Evolutionary conservation across 1,140 invertebrate genomes (phyloP), one percentile per base, ranked within the genome.

Genomic region (Drosophila miranda): DNA sequence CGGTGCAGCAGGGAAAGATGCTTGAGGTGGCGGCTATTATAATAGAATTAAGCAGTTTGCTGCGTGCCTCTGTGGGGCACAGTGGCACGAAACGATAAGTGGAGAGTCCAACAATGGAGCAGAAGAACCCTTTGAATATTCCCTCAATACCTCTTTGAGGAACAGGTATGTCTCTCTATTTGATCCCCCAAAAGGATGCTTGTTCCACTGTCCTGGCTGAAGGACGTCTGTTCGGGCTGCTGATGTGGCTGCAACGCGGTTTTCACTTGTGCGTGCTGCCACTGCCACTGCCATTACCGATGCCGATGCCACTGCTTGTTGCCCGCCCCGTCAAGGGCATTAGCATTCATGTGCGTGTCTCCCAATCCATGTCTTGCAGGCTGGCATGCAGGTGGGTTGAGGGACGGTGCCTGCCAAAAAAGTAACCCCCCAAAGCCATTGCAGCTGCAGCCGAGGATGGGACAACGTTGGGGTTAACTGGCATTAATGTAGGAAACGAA

Each of bases 381-480:
- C 30, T 44, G 34, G 45, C 46, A 41, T 19, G 16, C 19, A 49
- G 19, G 52, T 49, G 8, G 30, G 8, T 30, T 9, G 30, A 9
- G 30, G 30, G 8, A 2, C 8, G 2, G 30, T 2, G 3, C 43
- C 70, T 78, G 64, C 66, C 77, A 77, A 79, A 75, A 84, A 61
- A 73, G 68, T 70, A 79, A 58, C 61, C 45, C 46, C 62, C 58
- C 67, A 74, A 77, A 72, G 79, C 78, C 69, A 54, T 74, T 44
- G 61, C 44, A 38, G 73, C 69, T 87, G 74, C 78, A 71, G 71
- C 58, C 78, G 70, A 71, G 60, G 53, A 72, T 59, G 73, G 60
- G 56, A 80, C 76, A 79, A 78, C 80, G 69, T 84, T 73, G 77
- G 82, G 74, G 73, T 86, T 86, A 86, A 87, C 81, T 87, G 82